These are phyloP conservation scores for Aphodius granarius DNA, from an alignment of 2,888 invertebrate species.

Conservation along the genomic window DNA sequence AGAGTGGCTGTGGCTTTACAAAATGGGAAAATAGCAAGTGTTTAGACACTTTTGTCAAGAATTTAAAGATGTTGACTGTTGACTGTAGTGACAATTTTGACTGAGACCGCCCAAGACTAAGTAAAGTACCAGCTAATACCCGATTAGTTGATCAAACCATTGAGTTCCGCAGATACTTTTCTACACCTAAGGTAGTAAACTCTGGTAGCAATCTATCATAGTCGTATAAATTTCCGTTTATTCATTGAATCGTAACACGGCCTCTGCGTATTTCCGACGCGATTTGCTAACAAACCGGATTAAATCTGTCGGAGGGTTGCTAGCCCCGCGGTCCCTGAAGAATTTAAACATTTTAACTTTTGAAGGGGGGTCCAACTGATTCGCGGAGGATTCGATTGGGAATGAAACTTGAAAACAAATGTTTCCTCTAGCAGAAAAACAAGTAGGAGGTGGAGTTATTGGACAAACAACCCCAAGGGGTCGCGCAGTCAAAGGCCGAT, in stretches of 20 bases:
- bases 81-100: too few relatives aligned
- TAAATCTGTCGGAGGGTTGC: constrained; percentile 39
- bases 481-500: constrained; percentile 34
- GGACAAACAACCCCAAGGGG: constrained; percentile 41
- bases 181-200: too few relatives aligned
- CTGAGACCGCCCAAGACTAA: too few relatives aligned
- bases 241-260: background rate
- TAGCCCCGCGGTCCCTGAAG: constrained; percentile 46
- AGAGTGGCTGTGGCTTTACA: too few relatives aligned
- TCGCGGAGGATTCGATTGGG: constrained; percentile 44
- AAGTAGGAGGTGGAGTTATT: constrained; percentile 41
- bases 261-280: background rate
- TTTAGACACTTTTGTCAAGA: too few relatives aligned
- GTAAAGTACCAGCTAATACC: too few relatives aligned
- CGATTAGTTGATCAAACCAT: too few relatives aligned
- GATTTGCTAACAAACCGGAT: constrained; percentile 33
- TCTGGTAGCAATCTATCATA: background rate
- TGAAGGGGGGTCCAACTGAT: constrained; percentile 43
- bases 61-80: too few relatives aligned
- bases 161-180: too few relatives aligned
- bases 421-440: constrained; percentile 36
- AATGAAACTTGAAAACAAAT: constrained; percentile 45
- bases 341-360: constrained; percentile 55
- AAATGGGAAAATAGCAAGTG: too few relatives aligned
- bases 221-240: background rate